Evolutionary conservation across 2,113 vertebrate species (phyloP).

Genomic region (Tupaia tana): DNA sequence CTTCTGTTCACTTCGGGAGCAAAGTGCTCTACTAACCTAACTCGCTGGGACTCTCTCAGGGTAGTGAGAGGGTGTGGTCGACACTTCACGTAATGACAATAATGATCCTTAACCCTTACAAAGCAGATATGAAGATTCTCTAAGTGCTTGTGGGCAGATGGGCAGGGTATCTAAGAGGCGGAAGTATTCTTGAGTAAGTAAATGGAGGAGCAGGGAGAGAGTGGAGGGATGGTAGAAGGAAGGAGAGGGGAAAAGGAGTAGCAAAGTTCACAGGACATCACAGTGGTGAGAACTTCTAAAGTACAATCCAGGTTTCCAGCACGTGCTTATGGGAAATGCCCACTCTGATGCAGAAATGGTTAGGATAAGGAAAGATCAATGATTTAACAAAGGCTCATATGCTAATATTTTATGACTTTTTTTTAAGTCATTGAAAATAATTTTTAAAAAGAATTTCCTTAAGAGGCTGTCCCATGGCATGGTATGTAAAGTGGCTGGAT

Average conservation of each 20-base stretch:
- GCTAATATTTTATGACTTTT: not conserved
- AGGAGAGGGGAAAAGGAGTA: not conserved
- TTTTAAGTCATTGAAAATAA: too few relatives aligned
- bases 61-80: conserved; percentile 69
- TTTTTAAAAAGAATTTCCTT: too few relatives aligned
- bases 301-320: not conserved
- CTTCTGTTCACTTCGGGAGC: not conserved
- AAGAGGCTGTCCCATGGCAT: too few relatives aligned
- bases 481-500: too few relatives aligned
- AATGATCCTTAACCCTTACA: conserved; percentile 63
- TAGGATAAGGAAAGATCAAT: not conserved
- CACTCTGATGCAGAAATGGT: not conserved
- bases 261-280: not conserved
- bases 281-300: not conserved
- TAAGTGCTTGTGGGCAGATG: conserved; percentile 27
- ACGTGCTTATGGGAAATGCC: not conserved
- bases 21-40: conserved; percentile 44
- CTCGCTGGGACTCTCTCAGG: not conserved
- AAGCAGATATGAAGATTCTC: conserved; percentile 64
- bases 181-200: not conserved
- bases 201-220: not conserved
- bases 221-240: not conserved
- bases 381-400: not conserved
- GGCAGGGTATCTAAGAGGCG: not conserved
- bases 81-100: conserved; percentile 64